phyloP scores from a whole-genome alignment of 92 coral and sea anemone genomes.

The Zoanthus gigantus region DNA sequence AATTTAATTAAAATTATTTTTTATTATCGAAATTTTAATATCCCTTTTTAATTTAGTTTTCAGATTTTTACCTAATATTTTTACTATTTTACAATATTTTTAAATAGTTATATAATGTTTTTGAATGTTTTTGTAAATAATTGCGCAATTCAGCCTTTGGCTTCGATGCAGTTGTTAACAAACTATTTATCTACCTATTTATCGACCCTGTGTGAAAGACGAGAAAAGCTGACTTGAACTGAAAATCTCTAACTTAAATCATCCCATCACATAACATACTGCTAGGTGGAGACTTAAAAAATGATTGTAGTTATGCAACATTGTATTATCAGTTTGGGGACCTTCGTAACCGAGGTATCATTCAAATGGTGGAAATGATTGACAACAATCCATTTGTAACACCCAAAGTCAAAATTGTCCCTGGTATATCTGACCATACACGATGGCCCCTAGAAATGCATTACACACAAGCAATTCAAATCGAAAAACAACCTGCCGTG shows the following conservation, averaged over 20 bases:
- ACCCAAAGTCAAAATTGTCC: slow-evolving; percentile 42
- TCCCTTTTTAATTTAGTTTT: no score
- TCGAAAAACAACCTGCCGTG: slow-evolving; percentile 45
- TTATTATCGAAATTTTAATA: no score
- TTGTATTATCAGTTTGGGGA: slow-evolving; percentile 60
- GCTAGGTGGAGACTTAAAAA: not conserved
- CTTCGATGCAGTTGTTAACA: no score
- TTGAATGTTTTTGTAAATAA: no score
- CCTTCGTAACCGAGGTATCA: slow-evolving; percentile 52
- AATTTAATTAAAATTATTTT: no score
- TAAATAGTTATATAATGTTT: no score
- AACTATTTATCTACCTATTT: no score
- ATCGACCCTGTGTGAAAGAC: slow-evolving; percentile 28
- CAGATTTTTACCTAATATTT: no score
- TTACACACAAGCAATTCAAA: slow-evolving; percentile 47
- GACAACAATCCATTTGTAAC: slow-evolving; percentile 47
- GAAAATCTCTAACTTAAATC: not conserved
- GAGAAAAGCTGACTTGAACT: slow-evolving; percentile 54
- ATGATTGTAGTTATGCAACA: not conserved
- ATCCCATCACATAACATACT: no score
- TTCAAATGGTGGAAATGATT: slow-evolving; percentile 42
- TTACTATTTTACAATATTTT: no score
- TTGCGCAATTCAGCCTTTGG: no score
- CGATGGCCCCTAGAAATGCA: slow-evolving; percentile 30
- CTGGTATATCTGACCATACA: slow-evolving; percentile 59